Evolutionary conservation across 2,888 invertebrate genomes (phyloP).

Genomic region (Orthonychiurus folsomi): DNA sequence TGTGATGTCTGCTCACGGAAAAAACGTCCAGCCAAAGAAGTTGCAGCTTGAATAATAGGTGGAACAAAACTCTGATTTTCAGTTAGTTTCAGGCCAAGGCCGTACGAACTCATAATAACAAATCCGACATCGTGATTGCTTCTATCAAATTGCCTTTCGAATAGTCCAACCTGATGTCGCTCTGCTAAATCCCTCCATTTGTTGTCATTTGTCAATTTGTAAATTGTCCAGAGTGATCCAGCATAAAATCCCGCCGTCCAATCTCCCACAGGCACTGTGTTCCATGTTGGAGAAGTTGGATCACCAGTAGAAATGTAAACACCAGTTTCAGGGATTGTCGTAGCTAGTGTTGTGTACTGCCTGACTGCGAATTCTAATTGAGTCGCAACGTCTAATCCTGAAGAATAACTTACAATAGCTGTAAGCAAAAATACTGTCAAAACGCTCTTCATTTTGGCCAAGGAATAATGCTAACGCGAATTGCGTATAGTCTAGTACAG

Average conservation of each 20-base stretch:
- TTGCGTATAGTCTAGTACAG: too few species aligned
- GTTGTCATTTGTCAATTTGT: constrained; percentile 25
- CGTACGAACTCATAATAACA: constrained; percentile 38
- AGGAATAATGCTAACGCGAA: neutral
- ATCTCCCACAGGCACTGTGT: constrained; percentile 9
- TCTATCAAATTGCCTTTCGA: constrained; percentile 28
- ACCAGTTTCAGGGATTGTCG: neutral
- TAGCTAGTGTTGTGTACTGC: neutral
- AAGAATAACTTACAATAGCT: neutral
- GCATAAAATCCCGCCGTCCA: constrained; percentile 38
- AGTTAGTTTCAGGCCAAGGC: constrained; percentile 28
- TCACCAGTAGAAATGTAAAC: constrained; percentile 20
- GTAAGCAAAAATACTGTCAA: neutral
- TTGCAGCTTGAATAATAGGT: constrained; percentile 31
- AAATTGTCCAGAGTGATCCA: constrained; percentile 36
- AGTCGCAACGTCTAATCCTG: neutral
- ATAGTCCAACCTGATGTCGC: constrained; percentile 28
- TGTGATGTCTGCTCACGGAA: constrained; percentile 23
- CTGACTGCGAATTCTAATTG: neutral
- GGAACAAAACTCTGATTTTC: constrained; percentile 18
- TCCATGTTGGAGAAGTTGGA: constrained; percentile 17
- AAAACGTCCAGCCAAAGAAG: constrained; percentile 29
- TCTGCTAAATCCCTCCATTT: constrained; percentile 28
- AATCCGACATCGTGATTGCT: constrained; percentile 38
- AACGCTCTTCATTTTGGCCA: neutral